A percentile compares a stretch with the other conserved stretches of the same genome.
These are phyloP conservation scores for Dicycla oo DNA, from an alignment of 2,888 invertebrate genomes.

Conservation along the genomic window DNA sequence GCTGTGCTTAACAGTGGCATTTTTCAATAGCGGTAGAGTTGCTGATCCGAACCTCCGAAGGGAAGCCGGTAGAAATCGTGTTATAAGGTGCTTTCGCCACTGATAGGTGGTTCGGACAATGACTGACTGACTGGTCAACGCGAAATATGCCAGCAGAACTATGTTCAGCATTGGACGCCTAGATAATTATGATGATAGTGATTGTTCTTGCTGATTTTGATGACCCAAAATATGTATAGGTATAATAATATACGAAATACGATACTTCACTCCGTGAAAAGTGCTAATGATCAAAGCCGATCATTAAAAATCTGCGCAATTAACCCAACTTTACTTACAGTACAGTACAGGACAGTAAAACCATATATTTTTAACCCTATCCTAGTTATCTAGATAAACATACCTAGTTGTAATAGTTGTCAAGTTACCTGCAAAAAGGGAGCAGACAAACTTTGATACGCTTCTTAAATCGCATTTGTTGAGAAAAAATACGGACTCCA, in stretches of 20 bases:
- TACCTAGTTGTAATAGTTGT: background rate
- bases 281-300: background rate
- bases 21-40: too few species aligned
- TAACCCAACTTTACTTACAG: too few species aligned
- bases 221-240: too few species aligned
- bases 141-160: too few species aligned
- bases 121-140: too few species aligned
- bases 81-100: too few species aligned
- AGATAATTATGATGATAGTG: background rate
- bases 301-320: background rate
- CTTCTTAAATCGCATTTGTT: constrained; percentile 55
- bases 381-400: background rate
- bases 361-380: background rate
- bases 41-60: too few species aligned
- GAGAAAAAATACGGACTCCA: constrained; percentile 36
- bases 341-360: too few species aligned
- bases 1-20: too few species aligned
- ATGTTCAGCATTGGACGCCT: background rate
- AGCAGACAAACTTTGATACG: constrained; percentile 43
- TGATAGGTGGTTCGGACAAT: too few species aligned
- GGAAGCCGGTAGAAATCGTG: too few species aligned
- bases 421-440: constrained; percentile 9
- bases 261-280: background rate
- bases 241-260: too few species aligned
- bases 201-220: background rate